Base-by-base conservation (phyloP, 2,888 invertebrate genomes). In the Limnephilus marmoratus region DNA sequence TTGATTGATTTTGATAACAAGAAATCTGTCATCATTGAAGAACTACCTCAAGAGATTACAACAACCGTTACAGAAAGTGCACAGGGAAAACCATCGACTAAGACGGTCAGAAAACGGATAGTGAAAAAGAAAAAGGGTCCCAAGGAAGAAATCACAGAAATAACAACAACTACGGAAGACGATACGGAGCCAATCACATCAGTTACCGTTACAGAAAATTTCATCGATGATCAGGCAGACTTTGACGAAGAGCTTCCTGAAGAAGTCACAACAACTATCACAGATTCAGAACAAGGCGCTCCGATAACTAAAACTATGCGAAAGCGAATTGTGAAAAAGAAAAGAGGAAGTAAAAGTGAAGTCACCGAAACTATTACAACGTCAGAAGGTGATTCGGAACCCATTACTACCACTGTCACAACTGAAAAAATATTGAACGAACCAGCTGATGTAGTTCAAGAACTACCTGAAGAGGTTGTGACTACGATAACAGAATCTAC, bases 131-230 rank as follows among this genome's bases (percentile, higher is more conserved):
- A 93, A 92, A 95, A 95, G 90, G 96, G 95, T 3, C 94, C 94
- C 0, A 95, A 95, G 92, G 94, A 95, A 92, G 96, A 95, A 94
- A 95, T 94, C 94, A 94, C 94, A 94, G 96, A 96, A 94, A 95
- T 95, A 81, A 94, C 95, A 31, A 95, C 96, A 90, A 94, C 95
- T 81, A 94, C 95, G 94, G 94, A 87, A 95, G 95, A 93, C 94
- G 95, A 94, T 81, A 94, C 95, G 92, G 94, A 94, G 91, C 95
- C 95, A 0, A 92, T 94, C 34, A 94, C 95, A 13, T 94, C 94
- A 34, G 94, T 94, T 11, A 92, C 94, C 11, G 92, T 93, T 1
- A 94, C 94, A 49, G 94, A 94, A 93, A 94, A 94, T 80, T 93
- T 94, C 89, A 92, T 94, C 11, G 89, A 81, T 24, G 82, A 81